Evolutionary conservation across 2,888 invertebrate genomes (phyloP).

Genomic region (Spodoptera littoralis): DNA sequence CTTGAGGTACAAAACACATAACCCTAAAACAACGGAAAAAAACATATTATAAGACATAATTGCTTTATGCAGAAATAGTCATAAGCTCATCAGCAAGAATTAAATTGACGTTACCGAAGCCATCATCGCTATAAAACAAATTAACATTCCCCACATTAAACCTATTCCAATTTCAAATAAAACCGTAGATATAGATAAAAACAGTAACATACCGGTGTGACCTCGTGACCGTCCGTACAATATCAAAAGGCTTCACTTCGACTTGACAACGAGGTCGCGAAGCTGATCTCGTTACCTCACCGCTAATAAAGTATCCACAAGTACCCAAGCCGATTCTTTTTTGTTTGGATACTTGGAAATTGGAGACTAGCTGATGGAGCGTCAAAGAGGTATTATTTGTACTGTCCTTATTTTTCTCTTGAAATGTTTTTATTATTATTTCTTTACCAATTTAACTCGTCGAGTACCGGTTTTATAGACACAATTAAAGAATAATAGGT

Average conservation of each 20-base stretch:
- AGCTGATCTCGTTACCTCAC: slow-evolving; percentile 55
- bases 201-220: slow-evolving; percentile 25
- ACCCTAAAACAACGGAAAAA: too few relatives aligned
- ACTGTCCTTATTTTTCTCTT: not conserved
- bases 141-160: too few relatives aligned
- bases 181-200: slow-evolving; percentile 24
- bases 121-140: too few relatives aligned
- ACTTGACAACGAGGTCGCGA: slow-evolving; percentile 49
- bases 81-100: too few relatives aligned
- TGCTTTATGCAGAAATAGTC: too few relatives aligned
- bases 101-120: too few relatives aligned
- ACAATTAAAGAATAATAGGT: too few relatives aligned
- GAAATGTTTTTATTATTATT: too few relatives aligned
- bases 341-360: slow-evolving; percentile 8
- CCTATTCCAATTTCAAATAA: slow-evolving; percentile 4
- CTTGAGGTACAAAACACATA: too few relatives aligned
- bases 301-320: slow-evolving; percentile 41
- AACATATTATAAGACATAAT: too few relatives aligned
- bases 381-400: not conserved
- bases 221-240: slow-evolving; percentile 37
- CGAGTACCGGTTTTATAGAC: too few relatives aligned
- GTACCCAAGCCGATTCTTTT: slow-evolving; percentile 17
- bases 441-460: too few relatives aligned
- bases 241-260: slow-evolving; percentile 56
- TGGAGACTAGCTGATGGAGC: not conserved